Evolutionary conservation across 2,888 invertebrate species (phyloP), one percentile per base, ranked within the genome.

Genomic region (Mycogona germanica): DNA sequence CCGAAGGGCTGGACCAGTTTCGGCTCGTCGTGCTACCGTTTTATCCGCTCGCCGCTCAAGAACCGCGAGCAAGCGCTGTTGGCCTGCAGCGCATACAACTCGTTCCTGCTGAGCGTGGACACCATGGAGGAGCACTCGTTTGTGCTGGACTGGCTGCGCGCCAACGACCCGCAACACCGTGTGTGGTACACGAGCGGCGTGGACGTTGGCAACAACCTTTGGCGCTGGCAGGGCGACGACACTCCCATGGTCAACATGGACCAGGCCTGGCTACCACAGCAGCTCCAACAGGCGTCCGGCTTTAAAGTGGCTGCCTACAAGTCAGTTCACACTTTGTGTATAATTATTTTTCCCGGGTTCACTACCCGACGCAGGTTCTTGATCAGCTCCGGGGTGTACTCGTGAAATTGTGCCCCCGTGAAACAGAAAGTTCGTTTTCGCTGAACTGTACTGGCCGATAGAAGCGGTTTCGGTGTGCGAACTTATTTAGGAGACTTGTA

Each of bases 1-100:
- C 93, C 92, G 0, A 80, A 83, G 51, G 78, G 87, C 67, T 95
- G 95, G 95, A 71, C 83, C n/a, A 78, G 79, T 29, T 86, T 77
- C 65, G 78, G 81, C 59, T 80, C 83, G 57, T 80, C 83, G 0
- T 96, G 95, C 69, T 93, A 89, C 68, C 80, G 87, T 49, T 95
- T 93, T 65, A 85, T 87, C 2, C 84, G 87, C 64, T 89, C 88
- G 4, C 92, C 92, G 0, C 77, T 80, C 62, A 82, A 81, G 53
- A 80, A 79, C 40, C 79, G 83, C 65, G 81, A 79, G 62, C 89
- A 89, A 62, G 89, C 92, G 0, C 78, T 82, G 61, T 79, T 79
- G 64, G 84, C 87, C 62, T 93, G 92, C 66, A 80, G 77, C 67
- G 70, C 71, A 61, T 51, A 59, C 55, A 51, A 17, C 7, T 2